Percentiles rank a stretch among this genome's conserved stretches.
Evolutionary conservation across 1,140 invertebrate genomes (phyloP).

Genomic region (Temnothorax longispinosus): DNA sequence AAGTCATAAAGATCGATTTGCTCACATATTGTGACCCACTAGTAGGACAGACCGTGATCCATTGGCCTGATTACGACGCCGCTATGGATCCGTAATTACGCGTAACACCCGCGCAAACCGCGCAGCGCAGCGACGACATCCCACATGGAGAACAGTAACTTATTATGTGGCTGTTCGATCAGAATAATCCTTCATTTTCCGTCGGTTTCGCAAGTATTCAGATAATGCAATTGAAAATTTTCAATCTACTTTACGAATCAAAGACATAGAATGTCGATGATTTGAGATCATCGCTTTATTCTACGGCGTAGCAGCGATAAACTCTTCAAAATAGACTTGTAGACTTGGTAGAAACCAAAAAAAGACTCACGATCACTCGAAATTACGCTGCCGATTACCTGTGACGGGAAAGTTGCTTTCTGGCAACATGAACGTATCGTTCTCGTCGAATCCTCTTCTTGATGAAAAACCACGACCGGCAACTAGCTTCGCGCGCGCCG

Average conservation of each 20-base stretch:
- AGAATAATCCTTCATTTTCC: neutral
- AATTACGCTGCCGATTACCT: constrained; percentile 76
- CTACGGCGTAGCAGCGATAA: too few relatives aligned
- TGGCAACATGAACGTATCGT: constrained; percentile 82
- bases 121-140: neutral
- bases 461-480: neutral
- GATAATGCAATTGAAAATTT: neutral
- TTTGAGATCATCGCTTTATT: neutral
- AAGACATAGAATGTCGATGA: neutral
- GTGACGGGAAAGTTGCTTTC: constrained; percentile 85
- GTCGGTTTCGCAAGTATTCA: neutral
- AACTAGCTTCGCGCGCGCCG: neutral
- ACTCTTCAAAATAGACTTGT: neutral
- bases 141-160: constrained; percentile 38
- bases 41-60: constrained; percentile 51
- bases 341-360: neutral
- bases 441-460: constrained; percentile 38
- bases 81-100: constrained; percentile 40
- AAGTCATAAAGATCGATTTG: neutral
- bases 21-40: neutral
- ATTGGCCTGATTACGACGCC: constrained; percentile 61
- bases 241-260: neutral
- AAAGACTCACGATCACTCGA: neutral
- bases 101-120: constrained; percentile 22
- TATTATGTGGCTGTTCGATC: neutral